A percentile compares a stretch with the other conserved stretches of the same genome.
Conservation (phyloP, 2,797 vertebrate species). For the Adrianichthys oophorus region DNA sequence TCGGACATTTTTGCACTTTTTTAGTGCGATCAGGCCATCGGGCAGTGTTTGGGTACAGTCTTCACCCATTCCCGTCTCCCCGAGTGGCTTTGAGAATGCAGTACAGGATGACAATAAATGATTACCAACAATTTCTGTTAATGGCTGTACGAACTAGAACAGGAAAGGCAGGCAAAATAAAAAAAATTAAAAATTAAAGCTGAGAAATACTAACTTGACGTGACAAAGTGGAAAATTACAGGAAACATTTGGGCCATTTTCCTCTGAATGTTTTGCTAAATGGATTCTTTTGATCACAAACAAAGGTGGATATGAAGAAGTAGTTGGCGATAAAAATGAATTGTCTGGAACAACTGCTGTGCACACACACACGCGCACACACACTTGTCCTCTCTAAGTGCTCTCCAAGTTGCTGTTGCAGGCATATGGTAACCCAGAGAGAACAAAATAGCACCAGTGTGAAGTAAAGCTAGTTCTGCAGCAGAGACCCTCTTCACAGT, state of each 20-base stretch:
- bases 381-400: neutral
- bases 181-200: conserved; percentile 1
- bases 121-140: conserved; percentile 31
- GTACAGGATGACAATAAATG: neutral
- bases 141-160: conserved; percentile 28
- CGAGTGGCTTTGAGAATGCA: conserved; percentile 18
- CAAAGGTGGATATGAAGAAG: conserved; percentile 22
- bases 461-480: conserved; percentile 75
- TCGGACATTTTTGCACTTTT: neutral
- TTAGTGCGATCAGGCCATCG: conserved; percentile 1
- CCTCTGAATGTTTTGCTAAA: conserved; percentile 24
- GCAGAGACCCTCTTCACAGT: conserved; percentile 34
- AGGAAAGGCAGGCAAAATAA: conserved; percentile 41
- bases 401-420: conserved; percentile 42
- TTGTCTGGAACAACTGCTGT: conserved; percentile 59
- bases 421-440: conserved; percentile 42
- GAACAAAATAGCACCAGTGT: conserved; percentile 74
- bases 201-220: conserved; percentile 43
- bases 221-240: conserved; percentile 33
- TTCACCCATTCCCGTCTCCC: conserved; percentile 3
- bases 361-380: conserved; percentile 13
- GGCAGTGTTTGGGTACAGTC: neutral
- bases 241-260: conserved; percentile 32
- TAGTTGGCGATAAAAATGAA: conserved; percentile 1
- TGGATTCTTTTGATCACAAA: conserved; percentile 22